Base-by-base conservation (phyloP, 1,140 invertebrate genomes). In the Camponotus pennsylvanicus region DNA sequence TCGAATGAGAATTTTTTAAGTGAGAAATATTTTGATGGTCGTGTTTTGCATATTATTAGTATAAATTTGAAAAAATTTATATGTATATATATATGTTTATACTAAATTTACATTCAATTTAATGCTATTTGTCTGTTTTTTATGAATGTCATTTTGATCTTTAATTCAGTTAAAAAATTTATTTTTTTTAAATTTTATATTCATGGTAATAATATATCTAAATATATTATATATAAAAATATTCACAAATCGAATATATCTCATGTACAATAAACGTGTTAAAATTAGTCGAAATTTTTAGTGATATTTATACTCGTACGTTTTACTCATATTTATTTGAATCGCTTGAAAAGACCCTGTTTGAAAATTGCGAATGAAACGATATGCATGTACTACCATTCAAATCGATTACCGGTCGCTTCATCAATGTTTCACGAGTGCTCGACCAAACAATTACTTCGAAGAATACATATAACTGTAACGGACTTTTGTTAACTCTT, bases 401-500 rank as follows among this genome's bases (percentile, higher is more conserved):
- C 5, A 21, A 69, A 61, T 67, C 75, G 40, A 66, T 78, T 78
- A 66, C 59, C 40, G 59, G 40, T 49, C 79, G 55, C 49, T 73
- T 37, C 55, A 73, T 83, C 49, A 83, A 42, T 32, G 55, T 18
- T 61, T 15, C n/a, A 27, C 49, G 63, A 61, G 40, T 82, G 40
- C n/a, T 82, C 67, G 57, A 83, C n/a, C 73, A 40, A 87, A 87
- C 27, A 75, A 61, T 57, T 79, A 61, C 83, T 78, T 52, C 64
- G 32, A 69, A 61, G 52, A 86, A 79, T 78, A 27, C 27, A 27
- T 27, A 87, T 78, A 87, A 84, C 66, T 83, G 79, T 85, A 83
- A 83, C 79, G 79, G 55, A 83, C 79, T 83, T 83, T 83, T 83
- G 69, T 32, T 82, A 89, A 89, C 80, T 78, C 88, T 83, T 89